Percentiles rank a stretch among this genome's conserved stretches.
These are phyloP conservation scores for human DNA, from an alignment of 2,113 vertebrate species.

Conservation along the genomic window DNA sequence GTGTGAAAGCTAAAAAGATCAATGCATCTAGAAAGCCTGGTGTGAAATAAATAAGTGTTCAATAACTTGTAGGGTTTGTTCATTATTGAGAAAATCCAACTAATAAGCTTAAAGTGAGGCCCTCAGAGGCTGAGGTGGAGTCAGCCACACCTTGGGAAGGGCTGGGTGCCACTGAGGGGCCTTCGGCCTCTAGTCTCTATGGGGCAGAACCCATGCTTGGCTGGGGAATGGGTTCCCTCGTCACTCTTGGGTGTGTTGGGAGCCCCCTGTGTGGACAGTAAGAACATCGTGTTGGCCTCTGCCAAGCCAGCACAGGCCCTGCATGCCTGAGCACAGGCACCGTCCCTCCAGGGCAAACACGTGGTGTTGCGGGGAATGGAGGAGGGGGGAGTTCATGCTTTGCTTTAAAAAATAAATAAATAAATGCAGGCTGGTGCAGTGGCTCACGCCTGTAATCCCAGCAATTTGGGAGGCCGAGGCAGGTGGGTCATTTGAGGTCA, in stretches of 20 bases:
- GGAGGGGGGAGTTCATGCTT: too few relatives aligned
- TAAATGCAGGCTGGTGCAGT: not conserved
- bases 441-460: too few relatives aligned
- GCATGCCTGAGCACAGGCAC: too few relatives aligned
- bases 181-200: not conserved
- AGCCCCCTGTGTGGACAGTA: not conserved
- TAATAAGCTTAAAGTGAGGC: too few relatives aligned
- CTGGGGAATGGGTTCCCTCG: not conserved
- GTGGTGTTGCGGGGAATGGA: too few relatives aligned
- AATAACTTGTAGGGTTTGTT: not conserved
- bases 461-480: too few relatives aligned
- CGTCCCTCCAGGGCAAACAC: not conserved
- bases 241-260: not conserved
- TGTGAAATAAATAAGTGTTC: not conserved
- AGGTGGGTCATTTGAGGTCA: too few relatives aligned
- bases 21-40: not conserved
- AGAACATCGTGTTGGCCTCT: not conserved
- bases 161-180: not conserved
- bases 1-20: too few relatives aligned
- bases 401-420: not conserved
- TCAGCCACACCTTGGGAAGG: not conserved
- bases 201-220: not conserved
- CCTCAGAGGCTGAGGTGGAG: not conserved
- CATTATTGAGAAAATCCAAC: not conserved
- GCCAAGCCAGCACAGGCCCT: fast-evolving